These are phyloP conservation scores for Eublepharis macularius DNA, from an alignment of 2,113 vertebrate species.

Conservation along the genomic window DNA sequence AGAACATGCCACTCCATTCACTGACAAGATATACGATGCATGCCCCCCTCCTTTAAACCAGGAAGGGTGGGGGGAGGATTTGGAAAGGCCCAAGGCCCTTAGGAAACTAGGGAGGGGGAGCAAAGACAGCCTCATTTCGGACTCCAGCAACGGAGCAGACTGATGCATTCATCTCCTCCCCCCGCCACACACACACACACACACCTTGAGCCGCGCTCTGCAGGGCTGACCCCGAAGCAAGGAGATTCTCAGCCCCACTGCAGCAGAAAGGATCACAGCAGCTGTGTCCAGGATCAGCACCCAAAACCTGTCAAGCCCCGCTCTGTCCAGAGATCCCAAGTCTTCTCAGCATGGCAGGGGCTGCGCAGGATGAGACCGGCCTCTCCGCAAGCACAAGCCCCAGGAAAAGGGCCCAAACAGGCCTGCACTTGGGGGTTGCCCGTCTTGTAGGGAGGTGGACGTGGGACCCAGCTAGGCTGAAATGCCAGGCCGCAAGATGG, in stretches of 20 bases:
- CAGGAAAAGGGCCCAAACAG: background rate
- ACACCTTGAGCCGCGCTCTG: too few relatives aligned
- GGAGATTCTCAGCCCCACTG: too few relatives aligned
- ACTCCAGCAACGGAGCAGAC: background rate
- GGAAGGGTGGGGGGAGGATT: background rate
- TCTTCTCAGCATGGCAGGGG: background rate
- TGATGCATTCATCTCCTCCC: too few relatives aligned
- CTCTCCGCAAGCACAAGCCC: background rate
- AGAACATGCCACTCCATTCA: background rate
- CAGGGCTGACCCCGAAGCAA: background rate
- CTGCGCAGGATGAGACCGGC: background rate
- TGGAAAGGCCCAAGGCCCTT: background rate
- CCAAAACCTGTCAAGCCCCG: background rate
- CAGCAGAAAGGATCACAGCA: background rate
- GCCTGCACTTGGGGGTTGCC: background rate
- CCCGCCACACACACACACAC: too few relatives aligned
- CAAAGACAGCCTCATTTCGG: background rate
- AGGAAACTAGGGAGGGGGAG: background rate
- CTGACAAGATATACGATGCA: background rate
- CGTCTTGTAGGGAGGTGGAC: too few relatives aligned
- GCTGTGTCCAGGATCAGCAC: background rate
- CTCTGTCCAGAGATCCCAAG: background rate
- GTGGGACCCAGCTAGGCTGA: background rate
- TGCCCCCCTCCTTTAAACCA: too few relatives aligned
- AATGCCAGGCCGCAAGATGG: too few relatives aligned